These are phyloP conservation scores for Tetramorium bicarinatum DNA, from an alignment of 2,888 invertebrate species.

Conservation along the genomic window DNA sequence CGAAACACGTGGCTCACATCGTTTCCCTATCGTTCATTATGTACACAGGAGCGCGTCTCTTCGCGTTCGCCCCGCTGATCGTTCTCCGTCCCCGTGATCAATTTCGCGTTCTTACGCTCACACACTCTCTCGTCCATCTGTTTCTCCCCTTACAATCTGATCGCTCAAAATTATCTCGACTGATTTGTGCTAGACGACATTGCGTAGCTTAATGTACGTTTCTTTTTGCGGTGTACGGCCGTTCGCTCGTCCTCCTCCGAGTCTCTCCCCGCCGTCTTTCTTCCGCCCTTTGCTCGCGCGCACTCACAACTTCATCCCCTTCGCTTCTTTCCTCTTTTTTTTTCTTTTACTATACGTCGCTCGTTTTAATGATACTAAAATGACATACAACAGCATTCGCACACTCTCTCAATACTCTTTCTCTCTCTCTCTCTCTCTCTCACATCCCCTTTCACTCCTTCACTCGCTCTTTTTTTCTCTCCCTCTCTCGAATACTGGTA, in stretches of 20 bases:
- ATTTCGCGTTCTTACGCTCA: constrained; percentile 54
- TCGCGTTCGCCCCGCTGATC: constrained; percentile 66
- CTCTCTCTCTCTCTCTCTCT: background rate
- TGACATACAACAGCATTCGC: constrained; percentile 47
- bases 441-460: constrained; percentile 37
- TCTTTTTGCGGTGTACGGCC: constrained; percentile 72
- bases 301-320: background rate
- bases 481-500: constrained; percentile 83
- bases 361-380: constrained; percentile 57
- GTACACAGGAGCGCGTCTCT: constrained; percentile 57
- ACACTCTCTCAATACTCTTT: background rate
- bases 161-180: constrained; percentile 54
- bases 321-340: background rate
- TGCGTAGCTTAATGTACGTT: constrained; percentile 74
- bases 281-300: constrained; percentile 18
- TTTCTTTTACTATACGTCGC: constrained; percentile 45
- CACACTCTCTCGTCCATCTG: constrained; percentile 4
- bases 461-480: constrained; percentile 39
- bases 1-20: constrained; percentile 36
- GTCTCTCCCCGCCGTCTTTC: background rate
- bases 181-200: constrained; percentile 84
- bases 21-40: constrained; percentile 48
- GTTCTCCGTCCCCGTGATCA: constrained; percentile 15
- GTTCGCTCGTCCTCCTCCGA: constrained; percentile 35
- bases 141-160: constrained; percentile 31